Evolutionary conservation across 2,888 invertebrate genomes (phyloP).

Genomic region (Tenthredo scrophulariae): DNA sequence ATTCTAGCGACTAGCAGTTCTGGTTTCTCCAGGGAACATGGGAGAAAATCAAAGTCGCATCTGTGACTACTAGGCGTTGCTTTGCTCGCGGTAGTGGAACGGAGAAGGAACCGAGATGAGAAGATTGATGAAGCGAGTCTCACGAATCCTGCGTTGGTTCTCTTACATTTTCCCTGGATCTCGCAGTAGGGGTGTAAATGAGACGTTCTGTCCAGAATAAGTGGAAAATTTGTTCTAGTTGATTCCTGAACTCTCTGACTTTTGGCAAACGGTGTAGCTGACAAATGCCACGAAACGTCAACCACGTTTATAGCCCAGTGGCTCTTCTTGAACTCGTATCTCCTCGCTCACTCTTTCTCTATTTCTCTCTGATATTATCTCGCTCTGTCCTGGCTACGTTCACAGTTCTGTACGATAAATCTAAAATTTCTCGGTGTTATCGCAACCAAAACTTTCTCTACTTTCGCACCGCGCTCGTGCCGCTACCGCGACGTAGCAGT

Average conservation of each 20-base stretch:
- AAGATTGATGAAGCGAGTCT: slow-evolving; percentile 75
- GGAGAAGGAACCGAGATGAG: slow-evolving; percentile 49
- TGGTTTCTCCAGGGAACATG: slow-evolving; percentile 72
- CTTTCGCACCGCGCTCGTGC: slow-evolving; percentile 12
- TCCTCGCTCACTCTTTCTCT: neutral
- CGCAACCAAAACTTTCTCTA: slow-evolving; percentile 43
- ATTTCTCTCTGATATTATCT: slow-evolving; percentile 1
- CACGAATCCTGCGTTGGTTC: slow-evolving; percentile 16
- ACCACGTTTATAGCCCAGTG: slow-evolving; percentile 9
- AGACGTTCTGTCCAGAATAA: slow-evolving; percentile 37
- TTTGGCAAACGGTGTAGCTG: slow-evolving; percentile 21
- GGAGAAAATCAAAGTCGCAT: slow-evolving; percentile 77
- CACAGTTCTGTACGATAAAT: slow-evolving; percentile 40
- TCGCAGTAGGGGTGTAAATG: slow-evolving; percentile 39
- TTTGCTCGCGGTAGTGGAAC: slow-evolving; percentile 64
- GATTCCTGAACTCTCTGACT: neutral
- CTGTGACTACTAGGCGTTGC: slow-evolving; percentile 74
- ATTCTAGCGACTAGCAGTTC: slow-evolving; percentile 67
- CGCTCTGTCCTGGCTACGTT: slow-evolving; percentile 9
- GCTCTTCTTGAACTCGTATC: slow-evolving; percentile 7
- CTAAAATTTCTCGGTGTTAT: slow-evolving; percentile 32
- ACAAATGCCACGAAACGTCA: slow-evolving; percentile 42
- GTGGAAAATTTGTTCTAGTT: slow-evolving; percentile 41
- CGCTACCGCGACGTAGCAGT: slow-evolving; percentile 13
- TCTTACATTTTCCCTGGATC: neutral